phyloP scores from a whole-genome alignment of 2,888 invertebrate species.

The Phengaris arion region DNA sequence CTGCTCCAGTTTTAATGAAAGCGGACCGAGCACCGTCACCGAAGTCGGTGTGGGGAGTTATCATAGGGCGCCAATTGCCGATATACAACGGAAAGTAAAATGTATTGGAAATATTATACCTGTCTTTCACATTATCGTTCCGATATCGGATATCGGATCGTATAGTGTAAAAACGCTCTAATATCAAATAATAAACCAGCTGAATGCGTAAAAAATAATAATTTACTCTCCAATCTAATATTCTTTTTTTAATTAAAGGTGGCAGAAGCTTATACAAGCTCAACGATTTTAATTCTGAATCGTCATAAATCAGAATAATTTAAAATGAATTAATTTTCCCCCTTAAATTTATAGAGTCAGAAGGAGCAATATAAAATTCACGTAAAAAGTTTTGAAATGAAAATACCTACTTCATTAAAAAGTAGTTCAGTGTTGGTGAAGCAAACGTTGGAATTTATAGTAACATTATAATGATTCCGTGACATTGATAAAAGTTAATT shows the following conservation, averaged over 20 bases:
- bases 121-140: too few relatives aligned
- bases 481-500: too few relatives aligned
- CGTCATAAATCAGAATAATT: slow-evolving; percentile 13
- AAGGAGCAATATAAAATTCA: not conserved
- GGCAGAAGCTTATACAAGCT: slow-evolving; percentile 8
- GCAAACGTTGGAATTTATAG: not conserved
- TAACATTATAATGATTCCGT: not conserved
- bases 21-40: too few relatives aligned
- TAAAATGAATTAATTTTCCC: not conserved
- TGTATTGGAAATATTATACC: too few relatives aligned
- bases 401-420: not conserved
- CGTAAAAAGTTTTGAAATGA: not conserved
- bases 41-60: too few relatives aligned
- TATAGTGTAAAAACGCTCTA: not conserved
- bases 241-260: slow-evolving; percentile 25
- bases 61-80: too few relatives aligned
- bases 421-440: not conserved
- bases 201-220: slow-evolving; percentile 6
- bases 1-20: too few relatives aligned
- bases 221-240: not conserved
- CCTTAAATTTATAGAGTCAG: not conserved
- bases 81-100: too few relatives aligned
- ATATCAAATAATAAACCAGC: not conserved
- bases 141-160: too few relatives aligned
- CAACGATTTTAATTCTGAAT: slow-evolving; percentile 7